Percentiles rank a stretch among this genome's conserved stretches.
Conservation (phyloP, 2,797 vertebrate genomes). For the Crypturellus tataupa region DNA sequence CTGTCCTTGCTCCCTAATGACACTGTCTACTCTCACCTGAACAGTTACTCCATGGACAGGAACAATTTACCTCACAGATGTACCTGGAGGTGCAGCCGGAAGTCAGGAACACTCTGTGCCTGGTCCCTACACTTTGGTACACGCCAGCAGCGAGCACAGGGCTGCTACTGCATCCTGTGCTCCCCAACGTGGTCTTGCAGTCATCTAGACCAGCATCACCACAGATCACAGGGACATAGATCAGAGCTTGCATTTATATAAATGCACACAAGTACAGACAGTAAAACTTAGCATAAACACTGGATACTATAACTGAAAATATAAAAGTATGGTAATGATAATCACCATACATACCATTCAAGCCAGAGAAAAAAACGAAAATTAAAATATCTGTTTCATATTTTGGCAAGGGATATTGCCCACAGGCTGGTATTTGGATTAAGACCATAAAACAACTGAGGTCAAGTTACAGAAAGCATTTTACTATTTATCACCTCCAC, state of each 20-base stretch:
- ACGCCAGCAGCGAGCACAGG: background rate
- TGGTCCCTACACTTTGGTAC: background rate
- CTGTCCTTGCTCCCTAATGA: background rate
- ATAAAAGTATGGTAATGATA: background rate
- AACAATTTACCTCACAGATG: background rate
- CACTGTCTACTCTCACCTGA: background rate
- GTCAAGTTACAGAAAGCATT: background rate
- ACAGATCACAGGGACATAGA: background rate
- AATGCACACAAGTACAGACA: background rate
- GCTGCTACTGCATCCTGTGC: accelerated
- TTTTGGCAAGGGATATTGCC: background rate
- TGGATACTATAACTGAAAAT: no score
- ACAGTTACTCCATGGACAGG: background rate
- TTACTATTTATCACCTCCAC: background rate
- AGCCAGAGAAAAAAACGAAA: background rate
- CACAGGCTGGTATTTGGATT: background rate
- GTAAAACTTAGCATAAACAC: background rate
- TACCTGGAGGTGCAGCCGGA: background rate
- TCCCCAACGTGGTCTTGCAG: background rate
- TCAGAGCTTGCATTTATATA: background rate
- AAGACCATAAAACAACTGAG: background rate
- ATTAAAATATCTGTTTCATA: background rate
- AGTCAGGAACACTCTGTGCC: background rate
- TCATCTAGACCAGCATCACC: background rate
- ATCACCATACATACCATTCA: no score